phyloP scores from a whole-genome alignment of 2,797 vertebrate species.

The Oreochromis mossambicus region DNA sequence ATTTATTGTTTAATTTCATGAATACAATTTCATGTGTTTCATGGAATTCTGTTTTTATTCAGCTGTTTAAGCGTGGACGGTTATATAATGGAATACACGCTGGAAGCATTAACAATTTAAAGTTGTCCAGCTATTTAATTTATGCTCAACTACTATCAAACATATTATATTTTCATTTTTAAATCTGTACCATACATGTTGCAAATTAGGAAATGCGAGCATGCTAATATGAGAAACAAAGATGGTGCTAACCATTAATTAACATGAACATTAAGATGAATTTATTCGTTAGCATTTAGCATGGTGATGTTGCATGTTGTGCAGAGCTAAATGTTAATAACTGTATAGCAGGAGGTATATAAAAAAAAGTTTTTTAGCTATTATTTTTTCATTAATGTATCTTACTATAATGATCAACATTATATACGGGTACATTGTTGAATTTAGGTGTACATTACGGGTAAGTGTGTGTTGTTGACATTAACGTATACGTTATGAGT shows the following conservation, averaged over 20 bases:
- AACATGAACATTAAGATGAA: neutral
- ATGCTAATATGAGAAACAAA: neutral
- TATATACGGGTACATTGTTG: neutral
- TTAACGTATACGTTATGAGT: neutral
- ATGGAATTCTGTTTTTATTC: neutral
- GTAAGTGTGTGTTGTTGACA: neutral
- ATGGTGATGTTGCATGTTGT: neutral
- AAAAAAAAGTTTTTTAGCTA: neutral
- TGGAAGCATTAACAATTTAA: neutral
- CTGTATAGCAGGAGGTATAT: neutral
- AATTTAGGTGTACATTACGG: neutral
- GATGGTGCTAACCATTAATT: neutral
- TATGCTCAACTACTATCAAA: neutral
- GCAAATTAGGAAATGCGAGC: neutral
- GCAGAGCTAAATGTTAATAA: neutral
- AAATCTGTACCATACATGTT: neutral
- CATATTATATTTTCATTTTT: neutral
- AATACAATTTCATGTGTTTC: neutral
- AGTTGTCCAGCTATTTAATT: neutral
- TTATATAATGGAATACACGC: neutral
- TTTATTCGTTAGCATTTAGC: neutral
- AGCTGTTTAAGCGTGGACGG: neutral
- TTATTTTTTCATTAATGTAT: neutral
- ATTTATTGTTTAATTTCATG: neutral
- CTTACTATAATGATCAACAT: neutral